Conservation (phyloP, 2,797 vertebrate genomes). For the Scarus forsteni region DNA sequence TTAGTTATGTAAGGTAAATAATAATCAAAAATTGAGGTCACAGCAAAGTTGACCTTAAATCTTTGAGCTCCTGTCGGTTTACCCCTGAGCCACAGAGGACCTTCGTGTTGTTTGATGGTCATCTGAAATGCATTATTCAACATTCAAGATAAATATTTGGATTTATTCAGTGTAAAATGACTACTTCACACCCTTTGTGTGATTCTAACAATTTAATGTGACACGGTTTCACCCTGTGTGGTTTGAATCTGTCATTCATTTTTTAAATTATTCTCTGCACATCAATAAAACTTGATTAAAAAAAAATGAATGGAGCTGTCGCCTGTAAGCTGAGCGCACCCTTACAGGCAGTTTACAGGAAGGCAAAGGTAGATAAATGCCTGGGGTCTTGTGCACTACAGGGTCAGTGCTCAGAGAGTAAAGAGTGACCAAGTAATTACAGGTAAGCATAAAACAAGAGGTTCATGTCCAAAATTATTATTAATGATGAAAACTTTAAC, state of each 20-base stretch:
- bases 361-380: neutral
- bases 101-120: too few species aligned
- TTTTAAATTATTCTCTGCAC: neutral
- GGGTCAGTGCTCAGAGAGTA: too few species aligned
- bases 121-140: neutral
- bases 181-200: conserved; percentile 15
- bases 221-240: neutral
- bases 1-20: too few species aligned
- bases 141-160: neutral
- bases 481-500: too few species aligned
- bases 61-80: too few species aligned
- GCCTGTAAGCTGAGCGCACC: neutral
- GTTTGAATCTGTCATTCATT: neutral
- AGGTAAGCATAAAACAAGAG: too few species aligned
- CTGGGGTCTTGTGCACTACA: too few species aligned
- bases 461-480: too few species aligned
- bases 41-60: too few species aligned
- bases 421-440: too few species aligned
- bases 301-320: conserved; percentile 5
- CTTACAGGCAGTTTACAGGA: neutral
- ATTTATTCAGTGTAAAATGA: conserved; percentile 6
- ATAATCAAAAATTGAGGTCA: too few species aligned
- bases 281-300: conserved; percentile 3
- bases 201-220: conserved; percentile 5
- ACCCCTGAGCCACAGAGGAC: too few species aligned